A percentile compares a stretch with the other conserved stretches of the same genome.
phyloP scores from a whole-genome alignment of 2,113 vertebrate species.

The Microtus pennsylvanicus region DNA sequence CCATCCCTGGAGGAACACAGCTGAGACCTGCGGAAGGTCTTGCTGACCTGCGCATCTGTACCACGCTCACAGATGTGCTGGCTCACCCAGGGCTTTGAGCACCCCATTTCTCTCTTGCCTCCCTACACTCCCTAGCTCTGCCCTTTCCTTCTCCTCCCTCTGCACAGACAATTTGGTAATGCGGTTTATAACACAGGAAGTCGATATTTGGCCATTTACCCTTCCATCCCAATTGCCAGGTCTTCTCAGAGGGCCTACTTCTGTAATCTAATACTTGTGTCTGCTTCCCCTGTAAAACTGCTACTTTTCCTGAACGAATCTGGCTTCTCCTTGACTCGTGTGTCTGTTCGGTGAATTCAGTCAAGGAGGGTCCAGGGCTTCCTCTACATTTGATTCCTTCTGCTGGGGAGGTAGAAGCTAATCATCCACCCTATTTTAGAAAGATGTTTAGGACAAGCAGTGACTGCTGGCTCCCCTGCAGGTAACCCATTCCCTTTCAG shows the following conservation, averaged over 20 bases:
- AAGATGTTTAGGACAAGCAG: background rate
- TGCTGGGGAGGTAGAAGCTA: background rate
- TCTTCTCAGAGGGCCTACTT: constrained; percentile 49
- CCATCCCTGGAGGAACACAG: background rate
- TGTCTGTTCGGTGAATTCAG: constrained; percentile 23
- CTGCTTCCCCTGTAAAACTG: constrained; percentile 58
- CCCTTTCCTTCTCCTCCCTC: background rate
- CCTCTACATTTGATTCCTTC: constrained; percentile 1
- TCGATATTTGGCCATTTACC: constrained; percentile 67
- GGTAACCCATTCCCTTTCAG: background rate
- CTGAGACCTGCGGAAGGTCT: background rate
- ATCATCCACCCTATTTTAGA: background rate
- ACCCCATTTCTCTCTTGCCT: background rate
- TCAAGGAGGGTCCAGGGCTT: background rate
- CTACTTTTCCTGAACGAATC: constrained; percentile 31
- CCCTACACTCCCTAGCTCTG: background rate
- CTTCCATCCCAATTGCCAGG: constrained; percentile 32
- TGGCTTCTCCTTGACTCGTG: constrained; percentile 42
- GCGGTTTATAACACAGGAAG: constrained; percentile 57
- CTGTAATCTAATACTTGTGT: constrained; percentile 69
- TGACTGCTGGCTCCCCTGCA: background rate
- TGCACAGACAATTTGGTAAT: constrained; percentile 49
- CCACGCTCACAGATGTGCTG: background rate
- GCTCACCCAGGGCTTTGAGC: background rate
- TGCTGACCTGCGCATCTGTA: background rate